phyloP scores from a whole-genome alignment of 2,113 vertebrate genomes.

The Bucco capensis region DNA sequence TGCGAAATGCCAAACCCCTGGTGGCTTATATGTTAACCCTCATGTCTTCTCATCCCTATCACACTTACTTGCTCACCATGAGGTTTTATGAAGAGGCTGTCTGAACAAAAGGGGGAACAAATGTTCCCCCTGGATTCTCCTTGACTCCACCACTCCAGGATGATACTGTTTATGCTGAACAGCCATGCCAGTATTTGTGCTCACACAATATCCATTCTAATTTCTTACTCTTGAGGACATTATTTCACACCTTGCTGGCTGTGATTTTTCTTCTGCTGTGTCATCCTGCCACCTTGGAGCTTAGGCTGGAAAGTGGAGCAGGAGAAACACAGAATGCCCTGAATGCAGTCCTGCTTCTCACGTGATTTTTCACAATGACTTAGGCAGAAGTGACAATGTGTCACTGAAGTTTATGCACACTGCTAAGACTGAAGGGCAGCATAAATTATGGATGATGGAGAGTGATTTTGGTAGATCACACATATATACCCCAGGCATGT shows the following conservation, averaged over 20 bases:
- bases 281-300: neutral
- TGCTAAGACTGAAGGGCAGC: constrained; percentile 17
- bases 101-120: neutral
- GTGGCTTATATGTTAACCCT: neutral
- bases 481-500: neutral
- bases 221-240: neutral
- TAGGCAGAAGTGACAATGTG: constrained; percentile 5
- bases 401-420: neutral
- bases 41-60: neutral
- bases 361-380: constrained; percentile 37
- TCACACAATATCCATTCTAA: neutral
- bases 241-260: neutral
- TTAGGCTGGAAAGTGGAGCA: neutral
- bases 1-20: neutral
- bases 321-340: neutral
- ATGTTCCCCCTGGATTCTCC: neutral
- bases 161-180: neutral
- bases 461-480: neutral
- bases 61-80: neutral
- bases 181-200: neutral
- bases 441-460: constrained; percentile 13
- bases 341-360: neutral
- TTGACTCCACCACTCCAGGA: neutral
- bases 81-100: neutral
- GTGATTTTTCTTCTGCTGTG: neutral